These are phyloP conservation scores for Dinomys branickii DNA, from an alignment of 2,113 vertebrate genomes.

Conservation along the genomic window DNA sequence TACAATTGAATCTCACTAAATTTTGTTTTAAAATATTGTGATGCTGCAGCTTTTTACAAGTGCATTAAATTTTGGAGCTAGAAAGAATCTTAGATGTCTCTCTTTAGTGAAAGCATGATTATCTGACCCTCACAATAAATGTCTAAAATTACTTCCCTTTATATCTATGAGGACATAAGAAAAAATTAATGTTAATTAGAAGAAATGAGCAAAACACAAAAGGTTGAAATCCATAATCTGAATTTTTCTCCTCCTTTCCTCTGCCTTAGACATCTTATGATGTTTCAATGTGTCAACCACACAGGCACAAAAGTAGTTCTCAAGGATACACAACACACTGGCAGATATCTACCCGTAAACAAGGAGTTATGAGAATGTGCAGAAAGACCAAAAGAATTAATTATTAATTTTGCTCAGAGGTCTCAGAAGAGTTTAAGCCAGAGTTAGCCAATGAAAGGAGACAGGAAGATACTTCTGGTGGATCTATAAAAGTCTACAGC, in stretches of 20 bases:
- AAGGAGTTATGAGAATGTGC: neutral
- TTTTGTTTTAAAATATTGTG: constrained; percentile 40
- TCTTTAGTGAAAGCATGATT: neutral
- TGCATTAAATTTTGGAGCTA: neutral
- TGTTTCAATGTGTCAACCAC: neutral
- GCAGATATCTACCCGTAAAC: neutral
- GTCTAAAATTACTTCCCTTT: neutral
- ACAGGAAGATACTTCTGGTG: neutral
- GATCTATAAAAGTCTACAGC: neutral
- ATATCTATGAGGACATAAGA: neutral
- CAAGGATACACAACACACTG: neutral
- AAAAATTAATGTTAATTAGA: neutral
- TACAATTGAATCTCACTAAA: constrained; percentile 23
- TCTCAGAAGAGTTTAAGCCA: neutral
- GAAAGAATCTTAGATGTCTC: neutral
- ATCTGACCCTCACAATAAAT: neutral
- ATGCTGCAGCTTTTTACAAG: neutral
- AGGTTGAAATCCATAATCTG: neutral
- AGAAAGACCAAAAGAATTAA: neutral
- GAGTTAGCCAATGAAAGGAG: neutral
- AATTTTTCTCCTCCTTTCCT: neutral
- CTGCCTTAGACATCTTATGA: neutral
- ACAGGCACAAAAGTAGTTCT: neutral
- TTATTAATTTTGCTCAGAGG: constrained; percentile 4
- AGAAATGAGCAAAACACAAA: neutral